These are phyloP conservation scores for Ips typographus DNA, from an alignment of 1,140 invertebrate genomes.

Conservation along the genomic window DNA sequence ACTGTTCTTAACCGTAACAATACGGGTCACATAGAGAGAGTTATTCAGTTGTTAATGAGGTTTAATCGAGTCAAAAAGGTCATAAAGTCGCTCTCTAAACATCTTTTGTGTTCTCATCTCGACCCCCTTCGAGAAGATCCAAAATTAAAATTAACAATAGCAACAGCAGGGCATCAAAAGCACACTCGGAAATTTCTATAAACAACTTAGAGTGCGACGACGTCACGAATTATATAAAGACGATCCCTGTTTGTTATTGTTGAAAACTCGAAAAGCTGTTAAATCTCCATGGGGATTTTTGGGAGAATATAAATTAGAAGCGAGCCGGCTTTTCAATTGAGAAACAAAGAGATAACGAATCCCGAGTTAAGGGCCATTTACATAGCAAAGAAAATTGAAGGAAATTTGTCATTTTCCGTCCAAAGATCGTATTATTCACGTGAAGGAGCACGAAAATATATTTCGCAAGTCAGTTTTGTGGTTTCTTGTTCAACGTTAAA, in stretches of 20 bases:
- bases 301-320: slow-evolving; percentile 37
- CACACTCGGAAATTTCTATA: slow-evolving; percentile 28
- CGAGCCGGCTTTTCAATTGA: slow-evolving; percentile 32
- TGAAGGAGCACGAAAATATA: too few relatives aligned
- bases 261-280: slow-evolving; percentile 37
- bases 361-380: slow-evolving; percentile 46
- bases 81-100: too few relatives aligned
- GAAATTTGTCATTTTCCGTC: slow-evolving; percentile 31
- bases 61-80: too few relatives aligned
- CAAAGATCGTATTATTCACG: slow-evolving; percentile 9
- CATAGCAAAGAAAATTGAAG: slow-evolving; percentile 38
- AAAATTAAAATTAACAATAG: too few relatives aligned
- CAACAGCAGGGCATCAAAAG: neutral
- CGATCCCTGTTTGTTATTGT: slow-evolving; percentile 31
- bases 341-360: slow-evolving; percentile 36
- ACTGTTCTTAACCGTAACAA: too few relatives aligned
- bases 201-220: slow-evolving; percentile 33
- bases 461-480: too few relatives aligned
- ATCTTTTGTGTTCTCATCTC: too few relatives aligned
- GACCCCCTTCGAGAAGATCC: neutral
- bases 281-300: slow-evolving; percentile 35
- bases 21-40: too few relatives aligned
- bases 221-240: slow-evolving; percentile 34
- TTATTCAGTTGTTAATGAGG: too few relatives aligned
- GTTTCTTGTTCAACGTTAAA: too few relatives aligned